phyloP scores from a whole-genome alignment of 2,113 vertebrate genomes.

The Heterotis niloticus region DNA sequence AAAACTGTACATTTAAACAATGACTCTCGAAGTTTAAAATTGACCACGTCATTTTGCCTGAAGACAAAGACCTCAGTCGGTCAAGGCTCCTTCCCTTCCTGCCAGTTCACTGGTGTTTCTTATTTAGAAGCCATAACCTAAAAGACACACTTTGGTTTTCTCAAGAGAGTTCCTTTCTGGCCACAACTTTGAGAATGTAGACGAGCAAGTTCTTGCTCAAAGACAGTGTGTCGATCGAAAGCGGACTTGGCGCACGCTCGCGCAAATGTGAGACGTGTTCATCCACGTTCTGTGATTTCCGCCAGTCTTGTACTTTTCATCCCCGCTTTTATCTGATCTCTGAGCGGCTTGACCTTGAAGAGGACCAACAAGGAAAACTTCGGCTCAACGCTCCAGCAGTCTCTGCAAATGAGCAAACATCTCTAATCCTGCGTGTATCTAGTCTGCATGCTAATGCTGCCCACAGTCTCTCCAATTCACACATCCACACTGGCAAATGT shows the following conservation, averaged over 20 bases:
- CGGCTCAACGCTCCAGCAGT: neutral
- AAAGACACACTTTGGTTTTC: too few relatives aligned
- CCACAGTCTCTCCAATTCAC: neutral
- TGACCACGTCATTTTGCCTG: too few relatives aligned
- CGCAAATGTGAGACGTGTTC: neutral
- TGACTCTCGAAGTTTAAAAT: too few relatives aligned
- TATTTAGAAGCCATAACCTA: too few relatives aligned
- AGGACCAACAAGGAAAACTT: neutral
- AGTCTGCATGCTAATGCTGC: neutral
- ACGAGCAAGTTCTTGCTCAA: neutral
- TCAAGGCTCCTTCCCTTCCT: too few relatives aligned
- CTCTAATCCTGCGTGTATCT: neutral
- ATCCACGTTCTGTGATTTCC: neutral
- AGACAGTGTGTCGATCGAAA: neutral
- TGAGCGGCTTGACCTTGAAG: neutral
- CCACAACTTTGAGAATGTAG: too few relatives aligned
- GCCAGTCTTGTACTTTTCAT: neutral
- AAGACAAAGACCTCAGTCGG: too few relatives aligned
- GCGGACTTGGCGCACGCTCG: neutral
- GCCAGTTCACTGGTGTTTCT: too few relatives aligned
- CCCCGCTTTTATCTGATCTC: neutral
- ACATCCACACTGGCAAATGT: slow-evolving; percentile 1
- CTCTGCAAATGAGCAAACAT: slow-evolving; percentile 10
- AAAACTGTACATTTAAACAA: too few relatives aligned
- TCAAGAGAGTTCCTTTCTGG: too few relatives aligned